These are phyloP conservation scores for Phataginus tetradactyla DNA, from an alignment of 2,797 vertebrate genomes.

Conservation along the genomic window DNA sequence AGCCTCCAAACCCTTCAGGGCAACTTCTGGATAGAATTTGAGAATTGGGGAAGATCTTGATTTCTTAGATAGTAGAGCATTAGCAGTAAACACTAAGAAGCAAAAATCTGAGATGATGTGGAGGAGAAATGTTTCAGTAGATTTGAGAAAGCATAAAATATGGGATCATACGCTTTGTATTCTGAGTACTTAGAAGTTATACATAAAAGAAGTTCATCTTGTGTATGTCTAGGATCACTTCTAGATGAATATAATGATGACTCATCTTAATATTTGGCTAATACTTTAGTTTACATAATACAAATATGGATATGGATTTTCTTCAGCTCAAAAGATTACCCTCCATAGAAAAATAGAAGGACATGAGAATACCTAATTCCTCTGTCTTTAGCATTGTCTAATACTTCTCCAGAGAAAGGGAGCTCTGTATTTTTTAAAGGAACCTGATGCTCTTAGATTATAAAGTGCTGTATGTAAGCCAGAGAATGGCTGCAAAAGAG, in stretches of 20 bases:
- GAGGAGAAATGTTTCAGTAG: background rate
- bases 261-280: background rate
- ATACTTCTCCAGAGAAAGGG: background rate
- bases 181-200: background rate
- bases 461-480: background rate
- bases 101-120: background rate
- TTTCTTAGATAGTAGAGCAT: background rate
- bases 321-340: background rate
- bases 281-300: background rate
- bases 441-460: background rate
- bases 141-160: background rate
- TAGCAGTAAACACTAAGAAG: background rate
- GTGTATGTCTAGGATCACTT: background rate
- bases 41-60: background rate
- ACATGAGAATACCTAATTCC: background rate
- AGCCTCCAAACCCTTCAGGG: background rate
- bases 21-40: background rate
- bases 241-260: background rate
- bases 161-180: no score
- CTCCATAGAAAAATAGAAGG: background rate
- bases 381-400: background rate
- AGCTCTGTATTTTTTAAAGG: constrained; percentile 5
- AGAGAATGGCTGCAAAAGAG: background rate
- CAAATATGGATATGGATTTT: background rate
- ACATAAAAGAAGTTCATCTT: background rate